Evolutionary conservation across 2,888 invertebrate genomes (phyloP).

Genomic region (Koerneria pararmatus): DNA sequence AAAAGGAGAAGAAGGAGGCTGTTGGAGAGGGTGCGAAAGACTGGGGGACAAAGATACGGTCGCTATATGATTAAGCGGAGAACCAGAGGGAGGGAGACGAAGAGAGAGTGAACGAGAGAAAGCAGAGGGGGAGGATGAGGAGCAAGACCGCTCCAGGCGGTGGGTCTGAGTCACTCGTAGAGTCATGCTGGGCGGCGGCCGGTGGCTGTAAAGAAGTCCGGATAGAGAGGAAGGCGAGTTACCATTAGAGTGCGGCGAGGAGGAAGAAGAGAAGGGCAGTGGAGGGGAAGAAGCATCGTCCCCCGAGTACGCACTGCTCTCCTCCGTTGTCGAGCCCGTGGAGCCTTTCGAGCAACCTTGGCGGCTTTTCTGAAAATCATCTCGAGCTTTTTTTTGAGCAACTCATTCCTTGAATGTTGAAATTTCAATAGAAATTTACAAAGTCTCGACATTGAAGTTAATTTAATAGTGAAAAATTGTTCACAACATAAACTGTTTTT

Average conservation of each 20-base stretch:
- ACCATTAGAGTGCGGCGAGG: not conserved
- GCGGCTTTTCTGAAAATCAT: slow-evolving; percentile 16
- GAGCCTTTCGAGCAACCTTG: slow-evolving; percentile 21
- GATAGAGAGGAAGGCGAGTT: too few relatives aligned
- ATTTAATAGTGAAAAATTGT: too few relatives aligned
- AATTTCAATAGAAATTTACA: too few relatives aligned
- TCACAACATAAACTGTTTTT: too few relatives aligned
- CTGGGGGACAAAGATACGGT: too few relatives aligned
- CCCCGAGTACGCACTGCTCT: slow-evolving; percentile 49
- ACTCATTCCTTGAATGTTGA: too few relatives aligned
- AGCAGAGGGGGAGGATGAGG: slow-evolving; percentile 14
- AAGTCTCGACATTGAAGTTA: too few relatives aligned
- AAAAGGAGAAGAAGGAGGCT: too few relatives aligned
- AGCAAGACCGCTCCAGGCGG: too few relatives aligned
- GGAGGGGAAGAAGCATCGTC: slow-evolving; percentile 35
- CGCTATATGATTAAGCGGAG: too few relatives aligned
- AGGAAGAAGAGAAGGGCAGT: not conserved
- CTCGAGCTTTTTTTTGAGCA: slow-evolving; percentile 24
- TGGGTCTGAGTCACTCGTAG: not conserved
- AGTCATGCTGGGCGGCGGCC: not conserved
- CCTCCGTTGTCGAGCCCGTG: slow-evolving; percentile 43
- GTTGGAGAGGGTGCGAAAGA: too few relatives aligned
- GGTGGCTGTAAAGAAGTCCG: too few relatives aligned
- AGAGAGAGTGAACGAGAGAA: slow-evolving; percentile 6
- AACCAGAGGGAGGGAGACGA: not conserved